Evolutionary conservation across 2,113 vertebrate species (phyloP), one percentile per base, ranked within the genome.

Genomic region (Pedetes capensis): DNA sequence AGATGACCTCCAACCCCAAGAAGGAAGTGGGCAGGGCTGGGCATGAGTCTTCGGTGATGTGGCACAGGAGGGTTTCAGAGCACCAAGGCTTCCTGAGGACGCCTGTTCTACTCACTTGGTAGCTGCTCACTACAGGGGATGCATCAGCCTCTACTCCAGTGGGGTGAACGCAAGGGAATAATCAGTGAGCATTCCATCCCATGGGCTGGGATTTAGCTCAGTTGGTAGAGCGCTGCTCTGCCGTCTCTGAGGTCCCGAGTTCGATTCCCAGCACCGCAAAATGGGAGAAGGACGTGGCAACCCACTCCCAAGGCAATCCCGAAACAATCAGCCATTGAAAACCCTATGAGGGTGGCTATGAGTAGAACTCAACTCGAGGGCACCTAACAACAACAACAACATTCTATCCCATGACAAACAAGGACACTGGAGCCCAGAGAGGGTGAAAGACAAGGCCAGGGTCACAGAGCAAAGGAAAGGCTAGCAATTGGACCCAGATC

Each of bases 381-480:
- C n/a, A n/a, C n/a, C n/a, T n/a, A n/a, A n/a, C n/a, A n/a, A n/a
- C n/a, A n/a, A n/a, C n/a, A n/a, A 13, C 12, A 55, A 39, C 0
- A 2, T 47, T 34, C 20, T 63, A 5, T 69, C 6, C 0, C 18
- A 5, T 16, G 20, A 2, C 27, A 34, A 16, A 12, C 0, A 4
- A 88, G 32, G 39, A 57, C 80, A 37, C 4, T 6, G 42, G 66
- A 87, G 53, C 53, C 75, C 64, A 72, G 63, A 79, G 69, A 27
- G 23, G 66, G 5, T 44, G 44, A 88, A 16, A 63, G 79, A 17
- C 4, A n/a, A 13, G 18, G n/a, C 75, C 55, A 16, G 23, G 20
- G 83, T 82, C 83, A 59, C 34, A 74, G 25, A 64, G 57, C 59
- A 64, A 49, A 0, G 17, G 42, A 4, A 32, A 42, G 42, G 22